phyloP scores from a whole-genome alignment of 2,797 vertebrate species.

The Philypnodon macrostomus region DNA sequence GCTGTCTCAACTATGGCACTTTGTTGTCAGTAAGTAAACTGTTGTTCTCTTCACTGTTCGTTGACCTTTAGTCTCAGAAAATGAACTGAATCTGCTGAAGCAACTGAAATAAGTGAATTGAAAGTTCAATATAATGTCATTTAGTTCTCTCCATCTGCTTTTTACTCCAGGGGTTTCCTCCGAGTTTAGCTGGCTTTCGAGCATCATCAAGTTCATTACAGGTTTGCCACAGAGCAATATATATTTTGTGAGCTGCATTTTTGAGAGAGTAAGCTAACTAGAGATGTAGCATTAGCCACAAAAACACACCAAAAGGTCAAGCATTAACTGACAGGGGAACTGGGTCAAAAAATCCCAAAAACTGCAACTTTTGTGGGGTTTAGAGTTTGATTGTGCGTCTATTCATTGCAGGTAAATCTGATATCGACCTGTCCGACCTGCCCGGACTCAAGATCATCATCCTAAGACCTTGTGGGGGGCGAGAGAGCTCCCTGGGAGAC shows the following conservation, averaged over 20 bases:
- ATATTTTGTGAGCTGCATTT: no score
- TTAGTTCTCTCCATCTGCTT: slow-evolving; percentile 16
- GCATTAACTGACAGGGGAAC: no score
- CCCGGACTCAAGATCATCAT: slow-evolving; percentile 60
- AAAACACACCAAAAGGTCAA: no score
- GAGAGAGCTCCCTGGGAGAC: slow-evolving; percentile 43
- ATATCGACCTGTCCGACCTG: slow-evolving; percentile 12
- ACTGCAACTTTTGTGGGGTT: no score
- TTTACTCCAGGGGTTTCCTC: slow-evolving; percentile 43
- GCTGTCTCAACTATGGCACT: slow-evolving; percentile 55
- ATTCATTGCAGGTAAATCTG: slow-evolving; percentile 34
- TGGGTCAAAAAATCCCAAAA: no score
- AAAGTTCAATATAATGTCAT: no score
- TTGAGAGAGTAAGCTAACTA: no score
- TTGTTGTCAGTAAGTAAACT: slow-evolving; percentile 53
- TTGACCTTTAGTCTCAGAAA: slow-evolving; percentile 1
- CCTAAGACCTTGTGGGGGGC: slow-evolving; percentile 54
- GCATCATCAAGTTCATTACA: slow-evolving; percentile 27
- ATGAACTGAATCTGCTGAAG: background rate
- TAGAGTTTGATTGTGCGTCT: background rate
- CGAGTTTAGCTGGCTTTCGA: slow-evolving; percentile 51
- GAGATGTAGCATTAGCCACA: no score
- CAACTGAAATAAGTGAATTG: no score
- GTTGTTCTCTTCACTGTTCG: background rate
- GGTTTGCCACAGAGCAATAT: no score